Evolutionary conservation across 2,113 vertebrate species (phyloP).

Genomic region (Rhinolophus sinicus): DNA sequence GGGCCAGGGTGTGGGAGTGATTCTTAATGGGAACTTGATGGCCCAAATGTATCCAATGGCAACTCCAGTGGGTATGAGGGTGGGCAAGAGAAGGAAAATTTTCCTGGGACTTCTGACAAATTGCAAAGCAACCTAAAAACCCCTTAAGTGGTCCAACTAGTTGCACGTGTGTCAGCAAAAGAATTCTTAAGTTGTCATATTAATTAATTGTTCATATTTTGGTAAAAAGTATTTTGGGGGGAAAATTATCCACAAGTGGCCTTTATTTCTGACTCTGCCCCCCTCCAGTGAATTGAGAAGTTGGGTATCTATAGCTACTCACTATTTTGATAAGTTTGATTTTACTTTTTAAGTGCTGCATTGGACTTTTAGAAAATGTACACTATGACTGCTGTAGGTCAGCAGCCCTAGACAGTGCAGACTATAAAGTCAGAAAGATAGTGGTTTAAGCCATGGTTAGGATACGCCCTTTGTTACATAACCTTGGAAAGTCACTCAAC

Average conservation of each 20-base stretch:
- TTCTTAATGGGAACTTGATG: not conserved
- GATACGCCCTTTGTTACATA: not conserved
- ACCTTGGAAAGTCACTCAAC: not conserved
- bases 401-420: not conserved
- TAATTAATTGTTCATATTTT: not conserved
- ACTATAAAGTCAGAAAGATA: not conserved
- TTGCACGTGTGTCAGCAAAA: not conserved
- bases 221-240: not conserved
- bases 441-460: not conserved
- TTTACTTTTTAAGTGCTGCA: not conserved
- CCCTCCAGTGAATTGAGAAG: not conserved
- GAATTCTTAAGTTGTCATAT: not conserved
- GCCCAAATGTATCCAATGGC: not conserved
- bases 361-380: not conserved
- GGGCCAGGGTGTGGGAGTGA: no score
- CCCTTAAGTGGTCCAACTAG: not conserved
- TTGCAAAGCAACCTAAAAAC: not conserved
- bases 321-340: not conserved
- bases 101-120: not conserved
- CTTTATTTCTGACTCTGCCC: not conserved
- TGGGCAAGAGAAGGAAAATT: fast-evolving
- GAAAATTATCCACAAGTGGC: not conserved
- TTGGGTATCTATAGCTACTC: not conserved
- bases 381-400: not conserved
- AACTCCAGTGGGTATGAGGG: not conserved